Percentiles rank a stretch among this genome's conserved stretches.
These are phyloP conservation scores for Scartelaos histophorus DNA, from an alignment of 2,113 vertebrate genomes.

Conservation along the genomic window DNA sequence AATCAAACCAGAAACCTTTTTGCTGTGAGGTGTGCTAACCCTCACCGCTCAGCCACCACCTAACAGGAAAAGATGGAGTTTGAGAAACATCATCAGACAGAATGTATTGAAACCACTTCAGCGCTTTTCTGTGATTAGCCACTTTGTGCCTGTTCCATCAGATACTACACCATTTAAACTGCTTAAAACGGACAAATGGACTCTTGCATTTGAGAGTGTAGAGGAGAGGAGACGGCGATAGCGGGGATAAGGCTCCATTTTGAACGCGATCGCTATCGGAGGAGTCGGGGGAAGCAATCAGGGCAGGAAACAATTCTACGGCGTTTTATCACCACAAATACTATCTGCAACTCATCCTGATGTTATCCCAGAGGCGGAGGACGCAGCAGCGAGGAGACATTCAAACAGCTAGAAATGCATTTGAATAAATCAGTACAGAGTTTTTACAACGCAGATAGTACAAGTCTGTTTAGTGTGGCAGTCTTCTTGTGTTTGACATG, in stretches of 20 bases:
- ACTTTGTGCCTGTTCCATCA: constrained; percentile 65
- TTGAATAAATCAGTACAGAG: background rate
- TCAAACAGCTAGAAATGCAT: constrained; percentile 19
- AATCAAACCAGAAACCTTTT: background rate
- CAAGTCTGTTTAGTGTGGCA: background rate
- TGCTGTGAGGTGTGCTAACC: background rate
- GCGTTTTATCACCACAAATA: constrained; percentile 62
- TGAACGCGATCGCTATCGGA: constrained; percentile 59
- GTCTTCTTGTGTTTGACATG: background rate
- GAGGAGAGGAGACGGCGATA: constrained; percentile 39
- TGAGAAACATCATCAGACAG: background rate
- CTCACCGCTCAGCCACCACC: no score
- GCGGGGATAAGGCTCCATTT: constrained; percentile 38
- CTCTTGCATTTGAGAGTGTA: constrained; percentile 39
- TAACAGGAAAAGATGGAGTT: no score
- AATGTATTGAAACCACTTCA: constrained; percentile 33
- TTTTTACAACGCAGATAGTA: constrained; percentile 14
- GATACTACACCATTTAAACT: constrained; percentile 46
- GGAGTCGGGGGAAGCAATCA: constrained; percentile 53
- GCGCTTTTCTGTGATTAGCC: constrained; percentile 59
- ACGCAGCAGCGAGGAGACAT: constrained; percentile 40
- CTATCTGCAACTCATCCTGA: constrained; percentile 63
- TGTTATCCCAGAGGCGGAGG: constrained; percentile 45
- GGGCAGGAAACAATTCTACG: constrained; percentile 41
- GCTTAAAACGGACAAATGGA: constrained; percentile 39